phyloP scores from a whole-genome alignment of 2,888 invertebrate genomes.

The Lasius fuliginosus region DNA sequence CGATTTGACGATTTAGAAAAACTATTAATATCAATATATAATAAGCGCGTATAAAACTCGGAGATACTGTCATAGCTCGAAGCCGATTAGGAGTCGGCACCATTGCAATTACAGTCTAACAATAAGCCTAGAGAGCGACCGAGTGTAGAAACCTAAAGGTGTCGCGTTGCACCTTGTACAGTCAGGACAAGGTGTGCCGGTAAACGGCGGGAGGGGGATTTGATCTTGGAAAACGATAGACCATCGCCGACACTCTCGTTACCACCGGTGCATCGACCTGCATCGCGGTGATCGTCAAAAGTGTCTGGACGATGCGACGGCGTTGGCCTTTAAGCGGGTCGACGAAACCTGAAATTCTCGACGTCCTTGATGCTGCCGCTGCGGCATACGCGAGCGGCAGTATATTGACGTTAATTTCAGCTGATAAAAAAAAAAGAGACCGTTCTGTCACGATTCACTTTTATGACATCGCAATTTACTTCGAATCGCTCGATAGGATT shows the following conservation, averaged over 20 bases:
- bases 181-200: slow-evolving; percentile 38
- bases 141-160: slow-evolving; percentile 29
- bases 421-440: slow-evolving; percentile 34
- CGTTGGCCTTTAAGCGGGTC: slow-evolving; percentile 68
- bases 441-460: slow-evolving; percentile 51
- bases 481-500: neutral
- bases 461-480: slow-evolving; percentile 39
- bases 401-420: slow-evolving; percentile 46
- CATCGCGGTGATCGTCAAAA: slow-evolving; percentile 59
- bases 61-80: neutral
- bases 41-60: neutral
- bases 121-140: slow-evolving; percentile 26
- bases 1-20: neutral
- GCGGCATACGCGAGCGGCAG: slow-evolving; percentile 16
- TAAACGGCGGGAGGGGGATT: neutral
- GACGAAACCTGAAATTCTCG: slow-evolving; percentile 66
- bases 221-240: slow-evolving; percentile 57
- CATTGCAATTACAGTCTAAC: slow-evolving; percentile 61
- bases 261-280: slow-evolving; percentile 63
- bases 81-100: slow-evolving; percentile 43
- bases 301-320: slow-evolving; percentile 61
- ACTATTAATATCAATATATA: neutral
- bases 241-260: slow-evolving; percentile 51
- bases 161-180: slow-evolving; percentile 42
- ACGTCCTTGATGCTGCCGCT: slow-evolving; percentile 59